phyloP scores from a whole-genome alignment of 2,797 vertebrate genomes.

The Prunella strophiata region DNA sequence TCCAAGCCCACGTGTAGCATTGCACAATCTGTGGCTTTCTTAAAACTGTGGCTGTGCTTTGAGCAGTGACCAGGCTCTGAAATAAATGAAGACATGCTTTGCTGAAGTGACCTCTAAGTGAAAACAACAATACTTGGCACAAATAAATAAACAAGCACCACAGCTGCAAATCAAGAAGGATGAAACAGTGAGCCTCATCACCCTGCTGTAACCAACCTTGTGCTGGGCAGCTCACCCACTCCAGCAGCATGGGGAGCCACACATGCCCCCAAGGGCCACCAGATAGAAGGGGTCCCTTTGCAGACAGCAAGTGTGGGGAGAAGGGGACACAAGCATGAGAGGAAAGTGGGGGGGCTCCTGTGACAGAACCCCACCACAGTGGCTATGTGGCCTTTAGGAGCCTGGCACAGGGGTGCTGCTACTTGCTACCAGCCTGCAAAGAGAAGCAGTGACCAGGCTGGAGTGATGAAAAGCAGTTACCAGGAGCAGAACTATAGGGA shows the following conservation, averaged over 20 bases:
- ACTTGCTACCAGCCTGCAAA: background rate
- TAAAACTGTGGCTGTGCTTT: background rate
- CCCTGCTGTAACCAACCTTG: background rate
- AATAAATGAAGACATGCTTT: background rate
- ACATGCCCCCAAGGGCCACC: background rate
- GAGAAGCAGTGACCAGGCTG: background rate
- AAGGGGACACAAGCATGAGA: background rate
- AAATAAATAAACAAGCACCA: background rate
- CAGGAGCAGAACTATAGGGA: background rate
- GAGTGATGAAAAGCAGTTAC: background rate
- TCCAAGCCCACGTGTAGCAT: background rate
- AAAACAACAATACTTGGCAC: background rate
- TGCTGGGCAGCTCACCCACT: background rate
- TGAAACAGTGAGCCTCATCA: background rate
- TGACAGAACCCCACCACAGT: background rate
- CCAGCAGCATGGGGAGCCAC: background rate
- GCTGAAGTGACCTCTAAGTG: background rate
- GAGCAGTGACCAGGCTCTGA: background rate
- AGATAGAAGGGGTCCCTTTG: background rate
- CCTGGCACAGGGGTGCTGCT: background rate
- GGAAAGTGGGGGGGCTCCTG: background rate
- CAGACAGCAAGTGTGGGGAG: background rate
- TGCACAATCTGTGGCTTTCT: background rate
- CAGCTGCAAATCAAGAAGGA: background rate
- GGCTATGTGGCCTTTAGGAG: background rate